Percentiles rank a stretch among this genome's conserved stretches.
phyloP scores from a whole-genome alignment of 2,888 invertebrate species.

The Campaea margaritaria region DNA sequence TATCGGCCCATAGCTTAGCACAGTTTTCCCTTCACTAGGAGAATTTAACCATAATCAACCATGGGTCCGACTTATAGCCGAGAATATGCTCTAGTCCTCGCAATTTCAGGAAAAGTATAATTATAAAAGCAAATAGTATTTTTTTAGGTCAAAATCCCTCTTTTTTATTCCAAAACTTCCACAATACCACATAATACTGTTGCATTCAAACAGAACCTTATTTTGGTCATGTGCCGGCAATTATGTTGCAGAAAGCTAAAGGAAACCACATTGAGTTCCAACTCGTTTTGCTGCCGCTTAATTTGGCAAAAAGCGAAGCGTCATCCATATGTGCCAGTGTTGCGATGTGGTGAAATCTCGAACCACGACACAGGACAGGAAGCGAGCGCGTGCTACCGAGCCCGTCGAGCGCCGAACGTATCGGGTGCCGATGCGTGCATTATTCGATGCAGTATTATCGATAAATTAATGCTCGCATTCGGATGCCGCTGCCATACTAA shows the following conservation, averaged over 20 bases:
- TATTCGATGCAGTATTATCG: slow-evolving; percentile 80
- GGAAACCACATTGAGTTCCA: slow-evolving; percentile 39
- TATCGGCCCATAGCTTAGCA: too few species aligned
- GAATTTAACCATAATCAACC: too few species aligned
- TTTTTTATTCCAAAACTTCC: neutral
- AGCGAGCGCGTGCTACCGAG: slow-evolving; percentile 71
- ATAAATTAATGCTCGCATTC: slow-evolving; percentile 83
- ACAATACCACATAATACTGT: neutral
- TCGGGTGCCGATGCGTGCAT: slow-evolving; percentile 63
- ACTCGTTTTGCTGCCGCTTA: slow-evolving; percentile 38
- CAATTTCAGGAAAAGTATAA: too few species aligned
- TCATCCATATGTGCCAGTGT: slow-evolving; percentile 39
- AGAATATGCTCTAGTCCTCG: too few species aligned
- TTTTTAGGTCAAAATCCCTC: neutral
- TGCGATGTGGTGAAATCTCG: slow-evolving; percentile 45
- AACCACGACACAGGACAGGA: slow-evolving; percentile 64
- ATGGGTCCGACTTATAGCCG: too few species aligned
- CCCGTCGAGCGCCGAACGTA: slow-evolving; percentile 38
- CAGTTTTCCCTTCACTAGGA: too few species aligned
- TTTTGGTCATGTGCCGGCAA: slow-evolving; percentile 28
- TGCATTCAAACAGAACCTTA: slow-evolving; percentile 18
- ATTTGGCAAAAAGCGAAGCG: slow-evolving; percentile 45
- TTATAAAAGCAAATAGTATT: neutral
- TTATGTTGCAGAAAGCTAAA: slow-evolving; percentile 37
- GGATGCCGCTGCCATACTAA: slow-evolving; percentile 79